Evolutionary conservation across 1,140 invertebrate genomes (phyloP).

Genomic region (Apis cerana): DNA sequence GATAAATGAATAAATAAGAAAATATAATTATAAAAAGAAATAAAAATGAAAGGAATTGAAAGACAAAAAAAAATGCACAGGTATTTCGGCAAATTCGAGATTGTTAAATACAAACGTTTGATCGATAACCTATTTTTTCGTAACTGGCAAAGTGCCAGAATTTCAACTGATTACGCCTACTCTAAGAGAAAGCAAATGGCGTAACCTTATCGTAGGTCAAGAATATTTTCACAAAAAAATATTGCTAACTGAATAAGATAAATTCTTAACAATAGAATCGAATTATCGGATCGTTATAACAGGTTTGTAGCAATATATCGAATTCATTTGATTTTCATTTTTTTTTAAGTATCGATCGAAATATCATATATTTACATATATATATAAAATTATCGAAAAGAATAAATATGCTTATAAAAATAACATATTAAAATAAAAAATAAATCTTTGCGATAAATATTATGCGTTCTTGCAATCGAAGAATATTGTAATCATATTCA

Average conservation of each 20-base stretch:
- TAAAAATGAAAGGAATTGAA: not conserved
- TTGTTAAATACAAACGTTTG: conserved; percentile 46
- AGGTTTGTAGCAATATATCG: not conserved
- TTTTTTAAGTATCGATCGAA: too few relatives aligned
- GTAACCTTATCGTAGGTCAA: conserved; percentile 57
- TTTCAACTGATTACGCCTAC: conserved; percentile 58
- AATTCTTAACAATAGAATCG: not conserved
- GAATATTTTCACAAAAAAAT: conserved; percentile 49
- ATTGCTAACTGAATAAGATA: conserved; percentile 8
- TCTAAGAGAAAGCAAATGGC: conserved; percentile 46
- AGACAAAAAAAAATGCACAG: not conserved
- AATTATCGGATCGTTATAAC: not conserved
- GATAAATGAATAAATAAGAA: not conserved
- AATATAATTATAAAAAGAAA: not conserved
- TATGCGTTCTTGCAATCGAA: not conserved
- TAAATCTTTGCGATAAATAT: not conserved
- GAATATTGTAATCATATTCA: too few relatives aligned
- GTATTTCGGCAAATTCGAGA: not conserved
- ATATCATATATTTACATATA: too few relatives aligned
- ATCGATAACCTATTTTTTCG: conserved; percentile 73
- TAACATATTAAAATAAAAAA: too few relatives aligned
- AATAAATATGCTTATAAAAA: too few relatives aligned
- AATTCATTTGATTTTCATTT: too few relatives aligned
- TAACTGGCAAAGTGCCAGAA: conserved; percentile 67
- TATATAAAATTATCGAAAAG: too few relatives aligned